Evolutionary conservation across 2,113 vertebrate species (phyloP).

Genomic region (Amia ocellicauda): DNA sequence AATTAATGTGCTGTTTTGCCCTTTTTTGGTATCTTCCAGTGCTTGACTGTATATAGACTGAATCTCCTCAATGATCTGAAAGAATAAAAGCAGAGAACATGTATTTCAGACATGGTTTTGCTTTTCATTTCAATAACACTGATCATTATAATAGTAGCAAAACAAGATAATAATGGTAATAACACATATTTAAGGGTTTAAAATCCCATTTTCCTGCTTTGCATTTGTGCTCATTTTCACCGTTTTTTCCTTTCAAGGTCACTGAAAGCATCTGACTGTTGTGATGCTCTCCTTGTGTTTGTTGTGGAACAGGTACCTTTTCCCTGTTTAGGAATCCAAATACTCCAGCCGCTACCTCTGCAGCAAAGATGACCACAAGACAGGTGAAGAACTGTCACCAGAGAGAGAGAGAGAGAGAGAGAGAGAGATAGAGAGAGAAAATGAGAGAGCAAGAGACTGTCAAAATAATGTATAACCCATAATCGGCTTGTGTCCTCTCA

Average conservation of each 20-base stretch:
- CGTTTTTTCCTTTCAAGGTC: neutral
- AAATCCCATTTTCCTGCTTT: no score
- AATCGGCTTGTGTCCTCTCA: no score
- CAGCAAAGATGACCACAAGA: conserved; percentile 91
- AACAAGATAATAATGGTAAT: no score
- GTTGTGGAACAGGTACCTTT: conserved; percentile 57
- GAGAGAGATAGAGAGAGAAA: neutral
- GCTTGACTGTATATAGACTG: conserved; percentile 77
- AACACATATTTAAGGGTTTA: no score
- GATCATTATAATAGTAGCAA: no score
- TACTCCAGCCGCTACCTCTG: conserved; percentile 90
- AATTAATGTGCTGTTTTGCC: conserved; percentile 49
- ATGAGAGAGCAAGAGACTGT: no score
- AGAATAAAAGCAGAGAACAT: conserved; percentile 16
- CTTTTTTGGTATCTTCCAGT: conserved; percentile 61
- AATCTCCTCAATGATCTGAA: conserved; percentile 81
- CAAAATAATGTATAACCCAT: no score
- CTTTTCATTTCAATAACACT: no score
- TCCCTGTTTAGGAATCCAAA: conserved; percentile 94
- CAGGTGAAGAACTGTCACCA: conserved; percentile 87
- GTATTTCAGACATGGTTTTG: no score
- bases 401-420: conserved; percentile 26
- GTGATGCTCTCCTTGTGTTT: neutral
- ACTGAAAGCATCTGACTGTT: neutral
- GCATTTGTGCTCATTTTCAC: no score